Percentiles rank a stretch among this genome's conserved stretches.
These are phyloP conservation scores for Dreissena polymorpha DNA, from an alignment of 1,140 invertebrate genomes.

Conservation along the genomic window DNA sequence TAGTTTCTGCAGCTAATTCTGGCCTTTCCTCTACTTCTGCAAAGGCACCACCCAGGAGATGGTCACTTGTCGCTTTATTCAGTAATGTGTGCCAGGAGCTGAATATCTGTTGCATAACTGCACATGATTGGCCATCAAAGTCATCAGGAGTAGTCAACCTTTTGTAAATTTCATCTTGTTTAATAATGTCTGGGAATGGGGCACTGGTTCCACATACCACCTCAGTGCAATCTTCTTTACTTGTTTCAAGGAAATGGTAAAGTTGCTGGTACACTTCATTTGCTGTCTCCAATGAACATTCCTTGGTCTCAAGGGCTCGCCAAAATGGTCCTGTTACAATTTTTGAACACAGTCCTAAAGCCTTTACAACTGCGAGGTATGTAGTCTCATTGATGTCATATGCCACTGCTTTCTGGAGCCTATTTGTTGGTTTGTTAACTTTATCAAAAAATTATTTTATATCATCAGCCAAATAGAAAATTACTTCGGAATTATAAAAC, in stretches of 20 bases:
- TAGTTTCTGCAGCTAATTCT: too few species aligned
- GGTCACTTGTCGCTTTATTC: constrained; percentile 31
- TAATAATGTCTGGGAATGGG: constrained; percentile 46
- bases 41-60: constrained; percentile 41
- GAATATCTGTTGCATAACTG: constrained; percentile 29
- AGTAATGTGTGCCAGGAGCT: constrained; percentile 7
- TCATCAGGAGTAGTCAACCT: constrained; percentile 7
- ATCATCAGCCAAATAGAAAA: constrained; percentile 38
- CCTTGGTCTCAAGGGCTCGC: constrained; percentile 43
- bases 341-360: constrained; percentile 53
- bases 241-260: constrained; percentile 22
- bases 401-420: constrained; percentile 37
- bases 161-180: constrained; percentile 21
- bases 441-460: constrained; percentile 46
- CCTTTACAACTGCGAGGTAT: constrained; percentile 29
- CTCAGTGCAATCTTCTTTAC: constrained; percentile 28
- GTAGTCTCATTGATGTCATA: constrained; percentile 48
- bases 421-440: constrained; percentile 28
- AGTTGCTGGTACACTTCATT: constrained; percentile 38
- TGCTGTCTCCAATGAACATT: constrained; percentile 42
- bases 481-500: constrained; percentile 56
- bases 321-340: constrained; percentile 52
- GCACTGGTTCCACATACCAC: constrained; percentile 39
- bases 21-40: background rate
- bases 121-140: constrained; percentile 18